Evolutionary conservation across 2,113 vertebrate genomes (phyloP).

Genomic region (Benitochromis conjunctus): DNA sequence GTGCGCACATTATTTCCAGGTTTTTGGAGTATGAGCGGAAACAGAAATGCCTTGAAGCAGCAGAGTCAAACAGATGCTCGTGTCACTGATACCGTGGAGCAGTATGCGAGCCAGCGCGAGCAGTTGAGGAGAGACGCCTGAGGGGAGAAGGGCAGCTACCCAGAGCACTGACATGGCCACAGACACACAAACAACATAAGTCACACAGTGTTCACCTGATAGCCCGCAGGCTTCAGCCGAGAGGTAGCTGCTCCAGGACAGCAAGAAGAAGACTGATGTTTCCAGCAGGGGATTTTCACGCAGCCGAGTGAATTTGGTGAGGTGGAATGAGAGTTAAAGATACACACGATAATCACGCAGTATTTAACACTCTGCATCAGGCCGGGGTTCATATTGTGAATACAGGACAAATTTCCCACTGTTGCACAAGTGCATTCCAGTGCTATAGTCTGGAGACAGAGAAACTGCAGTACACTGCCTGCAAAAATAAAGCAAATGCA

Average conservation of each 20-base stretch:
- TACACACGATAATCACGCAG: slow-evolving; percentile 15
- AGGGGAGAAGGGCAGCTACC: background rate
- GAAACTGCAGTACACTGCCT: background rate
- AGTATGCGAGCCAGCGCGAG: background rate
- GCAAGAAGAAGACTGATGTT: slow-evolving; percentile 80
- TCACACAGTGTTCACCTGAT: slow-evolving; percentile 71
- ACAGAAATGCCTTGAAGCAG: background rate
- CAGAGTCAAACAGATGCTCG: slow-evolving; percentile 21
- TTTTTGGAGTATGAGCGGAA: background rate
- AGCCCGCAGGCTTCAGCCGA: slow-evolving; percentile 80
- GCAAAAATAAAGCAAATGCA: background rate
- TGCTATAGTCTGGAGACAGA: background rate
- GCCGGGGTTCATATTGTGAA: background rate
- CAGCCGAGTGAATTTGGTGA: slow-evolving; percentile 85
- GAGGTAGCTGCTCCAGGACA: slow-evolving; percentile 86
- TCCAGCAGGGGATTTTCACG: slow-evolving; percentile 83
- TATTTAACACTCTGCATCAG: background rate
- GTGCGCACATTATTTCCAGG: background rate
- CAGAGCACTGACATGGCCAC: background rate
- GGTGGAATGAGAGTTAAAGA: slow-evolving; percentile 76
- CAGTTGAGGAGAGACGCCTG: background rate
- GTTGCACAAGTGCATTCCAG: background rate
- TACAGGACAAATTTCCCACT: background rate
- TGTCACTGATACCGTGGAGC: slow-evolving; percentile 2
- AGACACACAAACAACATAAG: background rate